A percentile compares a stretch with the other conserved stretches of the same genome.
Conservation (phyloP, 2,113 vertebrate genomes). For the Catagonus wagneri region DNA sequence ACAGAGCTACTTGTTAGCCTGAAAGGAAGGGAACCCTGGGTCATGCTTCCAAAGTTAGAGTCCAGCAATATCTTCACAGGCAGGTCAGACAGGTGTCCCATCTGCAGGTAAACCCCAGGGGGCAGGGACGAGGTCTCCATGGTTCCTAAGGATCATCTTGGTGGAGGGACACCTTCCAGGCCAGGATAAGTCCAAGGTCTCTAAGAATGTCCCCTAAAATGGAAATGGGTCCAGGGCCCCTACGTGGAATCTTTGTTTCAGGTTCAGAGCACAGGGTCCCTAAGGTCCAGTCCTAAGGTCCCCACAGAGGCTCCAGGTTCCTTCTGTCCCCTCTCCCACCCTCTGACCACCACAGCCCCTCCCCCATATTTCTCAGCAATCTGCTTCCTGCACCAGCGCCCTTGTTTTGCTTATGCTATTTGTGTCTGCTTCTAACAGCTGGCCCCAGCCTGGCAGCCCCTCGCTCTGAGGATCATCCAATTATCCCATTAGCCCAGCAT, state of each 20-base stretch:
- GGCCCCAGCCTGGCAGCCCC: constrained; percentile 84
- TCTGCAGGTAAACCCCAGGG: not conserved
- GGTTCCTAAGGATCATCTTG: not conserved
- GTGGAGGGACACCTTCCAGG: not conserved
- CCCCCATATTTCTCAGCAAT: constrained; percentile 52
- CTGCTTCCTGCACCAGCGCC: constrained; percentile 83
- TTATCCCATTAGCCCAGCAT: constrained; percentile 88
- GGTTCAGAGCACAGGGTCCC: not conserved
- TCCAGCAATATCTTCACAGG: not conserved
- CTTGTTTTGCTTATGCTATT: constrained; percentile 84
- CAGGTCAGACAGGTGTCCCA: not conserved
- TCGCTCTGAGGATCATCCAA: constrained; percentile 85
- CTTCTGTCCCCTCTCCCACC: not conserved
- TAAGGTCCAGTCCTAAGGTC: not conserved
- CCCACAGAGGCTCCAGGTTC: not conserved
- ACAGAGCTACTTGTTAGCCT: not conserved
- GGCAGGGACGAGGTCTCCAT: not conserved
- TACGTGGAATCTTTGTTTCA: not conserved
- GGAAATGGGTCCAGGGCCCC: not conserved
- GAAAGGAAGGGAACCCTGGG: not conserved
- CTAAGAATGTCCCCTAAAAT: not conserved
- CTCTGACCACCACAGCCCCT: not conserved
- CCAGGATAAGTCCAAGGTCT: not conserved
- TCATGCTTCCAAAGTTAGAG: not conserved
- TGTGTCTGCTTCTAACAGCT: constrained; percentile 87